A percentile compares a stretch with the other conserved stretches of the same genome.
Conservation (phyloP, 1,140 invertebrate genomes). For the Drosophila nasuta region DNA sequence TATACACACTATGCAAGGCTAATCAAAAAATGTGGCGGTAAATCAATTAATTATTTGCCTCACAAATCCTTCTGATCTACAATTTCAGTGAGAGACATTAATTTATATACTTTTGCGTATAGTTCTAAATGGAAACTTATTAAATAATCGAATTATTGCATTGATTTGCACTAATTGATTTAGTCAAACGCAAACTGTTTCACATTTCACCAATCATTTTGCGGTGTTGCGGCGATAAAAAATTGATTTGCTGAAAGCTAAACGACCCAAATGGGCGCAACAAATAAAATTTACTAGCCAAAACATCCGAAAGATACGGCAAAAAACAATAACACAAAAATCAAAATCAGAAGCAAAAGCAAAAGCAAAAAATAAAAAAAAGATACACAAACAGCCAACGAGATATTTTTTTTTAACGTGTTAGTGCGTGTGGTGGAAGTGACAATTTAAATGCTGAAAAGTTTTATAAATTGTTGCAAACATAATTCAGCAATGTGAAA, state of each 20-base stretch:
- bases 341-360: conserved; percentile 18
- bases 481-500: conserved; percentile 29
- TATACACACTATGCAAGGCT: neutral
- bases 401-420: conserved; percentile 22
- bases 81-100: too few species aligned
- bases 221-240: conserved; percentile 32
- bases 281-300: conserved; percentile 52
- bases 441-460: conserved; percentile 36
- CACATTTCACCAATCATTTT: conserved; percentile 27
- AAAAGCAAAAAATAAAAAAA: conserved; percentile 43
- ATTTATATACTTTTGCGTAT: neutral
- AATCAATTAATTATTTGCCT: too few species aligned
- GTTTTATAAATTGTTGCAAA: conserved; percentile 29
- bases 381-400: conserved; percentile 2
- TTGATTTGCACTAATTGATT: conserved; percentile 32
- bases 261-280: conserved; percentile 38
- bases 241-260: conserved; percentile 62
- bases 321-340: neutral
- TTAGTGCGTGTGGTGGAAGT: conserved; percentile 24
- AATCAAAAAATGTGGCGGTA: neutral
- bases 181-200: conserved; percentile 3
- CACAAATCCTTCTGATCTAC: too few species aligned
- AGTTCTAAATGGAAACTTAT: neutral
- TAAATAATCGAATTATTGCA: conserved; percentile 1
- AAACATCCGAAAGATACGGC: conserved; percentile 22